Percentiles rank a stretch among this genome's conserved stretches.
phyloP scores from a whole-genome alignment of 2,113 vertebrate genomes.

The Numenius arquata region DNA sequence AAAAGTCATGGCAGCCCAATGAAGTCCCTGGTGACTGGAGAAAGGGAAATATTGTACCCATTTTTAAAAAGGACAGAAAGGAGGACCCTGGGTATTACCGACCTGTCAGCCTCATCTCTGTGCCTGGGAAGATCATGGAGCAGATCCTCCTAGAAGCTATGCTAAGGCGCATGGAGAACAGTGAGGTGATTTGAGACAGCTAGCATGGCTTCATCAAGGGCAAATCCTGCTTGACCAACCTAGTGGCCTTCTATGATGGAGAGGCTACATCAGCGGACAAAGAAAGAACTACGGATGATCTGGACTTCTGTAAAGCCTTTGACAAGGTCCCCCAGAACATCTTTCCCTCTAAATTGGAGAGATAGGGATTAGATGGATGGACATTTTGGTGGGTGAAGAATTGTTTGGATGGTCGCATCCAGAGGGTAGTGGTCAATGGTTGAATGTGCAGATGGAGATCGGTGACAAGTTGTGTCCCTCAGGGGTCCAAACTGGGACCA shows the following conservation, averaged over 20 bases:
- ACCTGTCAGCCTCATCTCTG: background rate
- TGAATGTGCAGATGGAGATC: background rate
- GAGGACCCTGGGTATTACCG: background rate
- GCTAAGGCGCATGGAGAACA: background rate
- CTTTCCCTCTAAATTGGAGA: background rate
- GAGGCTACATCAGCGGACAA: background rate
- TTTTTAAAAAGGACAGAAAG: background rate
- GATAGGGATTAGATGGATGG: background rate
- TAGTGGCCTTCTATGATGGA: background rate
- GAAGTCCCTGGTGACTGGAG: background rate
- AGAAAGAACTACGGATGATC: background rate
- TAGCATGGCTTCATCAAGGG: background rate
- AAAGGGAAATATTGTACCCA: background rate
- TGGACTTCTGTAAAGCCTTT: background rate
- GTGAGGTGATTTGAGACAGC: background rate
- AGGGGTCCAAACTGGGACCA: background rate
- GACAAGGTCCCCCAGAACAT: background rate
- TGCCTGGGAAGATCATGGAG: background rate
- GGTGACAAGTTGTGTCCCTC: background rate
- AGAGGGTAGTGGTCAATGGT: background rate
- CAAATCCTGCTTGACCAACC: background rate
- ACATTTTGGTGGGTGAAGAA: background rate
- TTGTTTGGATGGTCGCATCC: background rate
- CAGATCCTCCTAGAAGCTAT: background rate
- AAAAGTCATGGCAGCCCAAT: background rate